Base-by-base conservation (phyloP, 2,888 invertebrate species). In the Sphinx pinastri region DNA sequence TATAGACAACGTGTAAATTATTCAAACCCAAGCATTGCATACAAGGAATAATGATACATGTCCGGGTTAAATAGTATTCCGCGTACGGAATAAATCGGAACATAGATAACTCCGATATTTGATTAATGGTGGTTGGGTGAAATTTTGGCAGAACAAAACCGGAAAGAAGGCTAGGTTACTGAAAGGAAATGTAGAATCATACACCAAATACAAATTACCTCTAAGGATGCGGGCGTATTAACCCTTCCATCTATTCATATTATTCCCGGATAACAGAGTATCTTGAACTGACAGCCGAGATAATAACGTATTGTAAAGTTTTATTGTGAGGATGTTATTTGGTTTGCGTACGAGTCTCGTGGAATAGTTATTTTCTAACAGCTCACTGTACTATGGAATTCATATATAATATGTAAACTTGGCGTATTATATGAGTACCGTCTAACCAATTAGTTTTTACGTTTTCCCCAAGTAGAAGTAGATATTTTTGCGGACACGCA, bases 91-190 rank as follows among this genome's bases (percentile, higher is more conserved):
- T 81, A 83, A 51, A 63, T 81, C 76, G 79, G 75, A 79, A 77
- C 74, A 79, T 77, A 87, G 88, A 89, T 89, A 87, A 85, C 85
- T 82, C 83, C 79, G 79, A 84, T 87, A 76, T 83, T 85, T 90
- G 91, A 92, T 91, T 91, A 89, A 92, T 92, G 87, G 82, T 78
- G 77, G 80, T 77, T 73, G 76, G 74, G 76, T 79, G 77, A 86
- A 86, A 79, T 87, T 86, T 83, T 79, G 79, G 80, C 79, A 77
- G 78, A 81, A 81, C 77, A 78, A 76, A 74, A 77, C 76, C 82
- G 77, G 79, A 83, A 82, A 83, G 82, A 84, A 82, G 79, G 82
- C 72, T 73, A 74, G 69, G 70, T 76, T 78, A 76, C 74, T 78
- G 78, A 84, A 83, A 79, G 80, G 80, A 83, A 81, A 81, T 80